These are phyloP conservation scores for Gymnocheta viridis DNA, from an alignment of 2,888 invertebrate genomes.

Conservation along the genomic window DNA sequence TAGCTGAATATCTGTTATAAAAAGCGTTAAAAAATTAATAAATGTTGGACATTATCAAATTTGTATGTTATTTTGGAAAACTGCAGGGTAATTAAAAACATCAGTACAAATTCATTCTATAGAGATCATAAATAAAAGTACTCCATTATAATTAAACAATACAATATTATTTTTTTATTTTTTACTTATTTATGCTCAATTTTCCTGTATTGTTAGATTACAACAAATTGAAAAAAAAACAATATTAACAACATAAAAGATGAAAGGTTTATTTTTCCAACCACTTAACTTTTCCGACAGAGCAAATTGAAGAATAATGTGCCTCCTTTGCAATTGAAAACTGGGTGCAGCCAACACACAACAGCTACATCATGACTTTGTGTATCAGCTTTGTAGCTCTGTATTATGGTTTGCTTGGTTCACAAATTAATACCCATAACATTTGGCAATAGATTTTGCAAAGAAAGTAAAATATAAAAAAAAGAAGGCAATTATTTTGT, in stretches of 20 bases:
- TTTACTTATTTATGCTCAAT: constrained; percentile 27
- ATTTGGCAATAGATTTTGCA: constrained; percentile 56
- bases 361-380: constrained; percentile 30
- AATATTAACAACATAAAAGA: constrained; percentile 28
- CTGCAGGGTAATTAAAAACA: background rate
- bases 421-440: constrained; percentile 53
- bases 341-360: constrained; percentile 58
- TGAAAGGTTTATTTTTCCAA: constrained; percentile 59
- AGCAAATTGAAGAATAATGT: constrained; percentile 38
- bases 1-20: too few species aligned
- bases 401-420: constrained; percentile 35
- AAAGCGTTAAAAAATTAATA: background rate
- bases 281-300: constrained; percentile 64
- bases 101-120: background rate
- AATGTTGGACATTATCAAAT: background rate
- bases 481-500: constrained; percentile 63
- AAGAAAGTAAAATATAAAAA: constrained; percentile 47
- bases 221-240: constrained; percentile 10
- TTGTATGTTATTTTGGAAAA: background rate
- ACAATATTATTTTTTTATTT: constrained; percentile 26
- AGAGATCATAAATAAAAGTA: background rate
- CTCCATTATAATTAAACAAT: constrained; percentile 40
- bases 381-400: constrained; percentile 7
- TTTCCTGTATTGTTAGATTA: constrained; percentile 38
- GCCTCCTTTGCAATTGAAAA: constrained; percentile 48